Percentiles rank a stretch among this genome's conserved stretches.
Evolutionary conservation across 2,113 vertebrate species (phyloP).

Genomic region (Neomonachus schauinslandi): DNA sequence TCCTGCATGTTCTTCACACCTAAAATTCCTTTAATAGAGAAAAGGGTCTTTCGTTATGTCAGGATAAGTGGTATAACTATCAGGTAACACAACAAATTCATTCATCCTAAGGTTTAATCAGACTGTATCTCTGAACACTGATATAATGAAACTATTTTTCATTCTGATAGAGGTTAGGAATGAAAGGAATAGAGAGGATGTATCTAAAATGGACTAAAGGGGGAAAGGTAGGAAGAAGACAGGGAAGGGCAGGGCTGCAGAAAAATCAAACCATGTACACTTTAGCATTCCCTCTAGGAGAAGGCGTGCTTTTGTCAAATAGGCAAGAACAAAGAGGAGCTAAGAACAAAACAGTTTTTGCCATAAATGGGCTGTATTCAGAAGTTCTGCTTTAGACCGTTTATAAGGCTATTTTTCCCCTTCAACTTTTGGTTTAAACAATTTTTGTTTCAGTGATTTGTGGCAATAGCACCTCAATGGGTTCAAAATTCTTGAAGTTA

Average conservation of each 20-base stretch:
- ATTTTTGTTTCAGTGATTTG: slow-evolving; percentile 8
- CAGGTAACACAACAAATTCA: neutral
- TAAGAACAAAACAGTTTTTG: neutral
- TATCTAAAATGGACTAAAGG: neutral
- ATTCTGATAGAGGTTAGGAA: neutral
- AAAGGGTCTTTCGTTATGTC: neutral
- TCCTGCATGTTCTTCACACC: neutral
- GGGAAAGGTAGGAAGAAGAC: neutral
- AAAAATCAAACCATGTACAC: neutral
- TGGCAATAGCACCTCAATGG: neutral
- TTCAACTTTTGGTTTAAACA: slow-evolving; percentile 35
- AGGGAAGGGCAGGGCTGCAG: neutral
- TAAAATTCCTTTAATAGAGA: neutral
- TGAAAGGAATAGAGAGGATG: neutral
- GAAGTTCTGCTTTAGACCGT: neutral
- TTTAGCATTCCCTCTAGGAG: neutral
- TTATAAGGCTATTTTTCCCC: neutral
- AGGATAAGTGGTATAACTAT: neutral
- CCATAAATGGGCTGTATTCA: neutral
- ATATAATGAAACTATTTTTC: neutral
- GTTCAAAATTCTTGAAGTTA: slow-evolving; percentile 1
- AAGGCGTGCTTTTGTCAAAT: neutral
- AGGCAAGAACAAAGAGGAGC: neutral
- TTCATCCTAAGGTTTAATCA: neutral
- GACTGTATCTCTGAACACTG: neutral